Conservation (phyloP, 2,888 invertebrate genomes). For the Archips xylosteana region DNA sequence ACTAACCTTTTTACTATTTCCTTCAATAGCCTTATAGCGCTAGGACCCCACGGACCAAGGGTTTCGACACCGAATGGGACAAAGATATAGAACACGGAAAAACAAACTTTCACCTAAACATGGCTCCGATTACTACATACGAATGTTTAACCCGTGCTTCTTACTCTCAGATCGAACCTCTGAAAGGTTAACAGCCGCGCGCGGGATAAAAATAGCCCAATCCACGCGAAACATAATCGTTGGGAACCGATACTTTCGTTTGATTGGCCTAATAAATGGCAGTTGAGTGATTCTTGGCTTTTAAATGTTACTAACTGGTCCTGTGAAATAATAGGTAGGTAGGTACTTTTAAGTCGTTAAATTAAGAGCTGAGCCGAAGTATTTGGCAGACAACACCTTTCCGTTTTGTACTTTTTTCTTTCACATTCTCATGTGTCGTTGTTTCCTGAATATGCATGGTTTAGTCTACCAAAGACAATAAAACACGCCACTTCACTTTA, state of each 20-base stretch:
- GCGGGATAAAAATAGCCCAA: constrained; percentile 36
- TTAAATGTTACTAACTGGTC: not conserved
- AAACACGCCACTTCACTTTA: not conserved
- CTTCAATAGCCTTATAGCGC: too few species aligned
- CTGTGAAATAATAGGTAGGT: not conserved
- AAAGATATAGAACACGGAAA: too few species aligned
- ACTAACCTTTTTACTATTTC: too few species aligned
- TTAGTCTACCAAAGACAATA: not conserved
- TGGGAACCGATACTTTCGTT: constrained; percentile 21
- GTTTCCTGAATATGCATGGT: not conserved
- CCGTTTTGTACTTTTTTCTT: not conserved
- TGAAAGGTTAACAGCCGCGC: constrained; percentile 38
- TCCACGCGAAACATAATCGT: constrained; percentile 21
- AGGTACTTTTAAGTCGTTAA: not conserved
- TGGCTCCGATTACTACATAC: constrained; percentile 1
- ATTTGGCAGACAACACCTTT: not conserved
- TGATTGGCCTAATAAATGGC: constrained; percentile 17
- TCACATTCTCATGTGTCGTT: not conserved
- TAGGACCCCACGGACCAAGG: too few species aligned
- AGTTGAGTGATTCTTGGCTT: constrained; percentile 6
- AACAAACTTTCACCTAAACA: constrained; percentile 1
- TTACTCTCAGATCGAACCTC: constrained; percentile 15
- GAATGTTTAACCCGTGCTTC: constrained; percentile 26
- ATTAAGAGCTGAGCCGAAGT: not conserved
- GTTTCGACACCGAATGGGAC: too few species aligned